These are phyloP conservation scores for Oxytorus armatus DNA, from an alignment of 2,888 invertebrate genomes.

Conservation along the genomic window DNA sequence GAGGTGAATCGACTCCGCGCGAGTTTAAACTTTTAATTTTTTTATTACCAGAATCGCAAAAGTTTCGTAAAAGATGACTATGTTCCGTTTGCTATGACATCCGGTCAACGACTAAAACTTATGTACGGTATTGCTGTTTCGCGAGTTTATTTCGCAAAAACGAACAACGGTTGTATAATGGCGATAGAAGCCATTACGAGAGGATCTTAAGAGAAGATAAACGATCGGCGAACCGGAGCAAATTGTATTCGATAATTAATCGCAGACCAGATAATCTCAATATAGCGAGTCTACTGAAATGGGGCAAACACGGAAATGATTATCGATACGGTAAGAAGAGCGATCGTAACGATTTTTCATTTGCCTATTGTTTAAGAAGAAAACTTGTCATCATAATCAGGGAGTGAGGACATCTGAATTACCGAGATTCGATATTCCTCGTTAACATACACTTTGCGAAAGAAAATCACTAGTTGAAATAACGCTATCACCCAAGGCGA, in stretches of 20 bases:
- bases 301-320: not conserved
- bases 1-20: constrained; percentile 80
- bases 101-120: constrained; percentile 21
- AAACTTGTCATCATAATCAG: too few species aligned
- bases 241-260: not conserved
- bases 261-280: constrained; percentile 3
- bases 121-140: constrained; percentile 4
- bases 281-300: not conserved
- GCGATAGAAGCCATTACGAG: constrained; percentile 14
- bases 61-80: constrained; percentile 60
- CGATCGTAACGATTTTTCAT: not conserved
- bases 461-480: too few species aligned
- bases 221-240: constrained; percentile 21
- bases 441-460: too few species aligned
- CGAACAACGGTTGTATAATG: not conserved
- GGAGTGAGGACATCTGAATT: too few species aligned
- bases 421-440: too few species aligned
- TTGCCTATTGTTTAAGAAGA: not conserved
- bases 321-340: not conserved
- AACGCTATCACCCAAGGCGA: too few species aligned
- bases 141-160: not conserved
- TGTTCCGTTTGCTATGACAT: not conserved
- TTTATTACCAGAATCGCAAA: constrained; percentile 72
- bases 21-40: constrained; percentile 59
- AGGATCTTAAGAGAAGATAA: constrained; percentile 5